Evolutionary conservation across 1,140 invertebrate species (phyloP), one percentile per base, ranked within the genome.

Genomic region (Chironomus tepperi): DNA sequence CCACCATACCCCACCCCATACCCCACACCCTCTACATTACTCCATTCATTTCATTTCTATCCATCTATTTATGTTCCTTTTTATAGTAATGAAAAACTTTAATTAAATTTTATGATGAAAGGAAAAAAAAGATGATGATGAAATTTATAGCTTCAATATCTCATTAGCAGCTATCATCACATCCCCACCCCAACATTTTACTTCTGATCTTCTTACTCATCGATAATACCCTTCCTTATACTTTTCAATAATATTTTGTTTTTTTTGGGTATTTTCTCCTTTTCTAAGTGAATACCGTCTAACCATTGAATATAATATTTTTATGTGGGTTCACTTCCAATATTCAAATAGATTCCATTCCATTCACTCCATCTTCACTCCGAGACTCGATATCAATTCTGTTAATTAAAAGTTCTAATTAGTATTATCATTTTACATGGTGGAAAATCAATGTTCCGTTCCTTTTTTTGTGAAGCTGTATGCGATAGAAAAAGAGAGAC

Each of bases 61-160:
- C 12, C 12, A 57, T 57, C 12, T 57, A 57, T 57, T 15, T 47
- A 47, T 47, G 15, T 34, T 34, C 24, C 43, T 47, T 57, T 57
- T 57, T 57, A 57, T 8, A 15, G 43, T 3, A 57, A 15, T 57
- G 47, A 57, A 57, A 57, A 57, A 57, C 47, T 57, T 57, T 57
- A 57, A 57, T 57, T 57, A 57, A 57, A 57, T 57, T 57, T 57
- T 57, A 57, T 57, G 47, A 57, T 57, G n/a, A 57, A 57, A 57
- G 8, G n/a, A 1, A n/a, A 47, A 10, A 47, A 47, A 15, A n/a
- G 47, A 57, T 57, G 47, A 57, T 57, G 47, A 15, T 57, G 47
- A 57, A 57, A 57, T 57, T 57, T 57, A 57, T 57, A 57, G 47
- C 47, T 57, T 57, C 47, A 57, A 57, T 57, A 57, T 57, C 47